Evolutionary conservation across 2,113 vertebrate species (phyloP).

Genomic region (Cynocephalus volans): DNA sequence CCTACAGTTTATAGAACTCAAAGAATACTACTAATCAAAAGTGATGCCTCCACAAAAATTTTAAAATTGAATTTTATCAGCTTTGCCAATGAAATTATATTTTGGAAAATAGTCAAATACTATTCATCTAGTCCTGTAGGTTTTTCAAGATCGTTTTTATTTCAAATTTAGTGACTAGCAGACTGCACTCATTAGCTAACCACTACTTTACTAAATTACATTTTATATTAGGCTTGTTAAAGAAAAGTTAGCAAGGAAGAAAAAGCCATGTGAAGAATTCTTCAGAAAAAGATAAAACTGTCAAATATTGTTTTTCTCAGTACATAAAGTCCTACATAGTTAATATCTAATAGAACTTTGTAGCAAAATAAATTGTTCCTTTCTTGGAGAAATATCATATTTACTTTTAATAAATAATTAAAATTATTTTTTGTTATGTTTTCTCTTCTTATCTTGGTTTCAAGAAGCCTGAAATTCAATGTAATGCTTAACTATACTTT

Average conservation of each 20-base stretch:
- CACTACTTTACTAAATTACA: neutral
- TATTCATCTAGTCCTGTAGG: neutral
- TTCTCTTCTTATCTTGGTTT: neutral
- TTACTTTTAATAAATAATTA: neutral
- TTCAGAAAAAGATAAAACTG: neutral
- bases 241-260: neutral
- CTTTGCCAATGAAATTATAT: neutral
- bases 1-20: neutral
- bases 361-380: neutral
- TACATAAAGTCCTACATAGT: neutral
- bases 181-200: neutral
- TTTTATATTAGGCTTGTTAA: neutral
- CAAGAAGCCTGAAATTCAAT: neutral
- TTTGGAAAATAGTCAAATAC: conserved; percentile 16
- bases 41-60: neutral
- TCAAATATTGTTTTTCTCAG: neutral
- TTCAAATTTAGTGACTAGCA: neutral
- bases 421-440: neutral
- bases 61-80: neutral
- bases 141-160: conserved; percentile 26
- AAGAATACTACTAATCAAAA: conserved; percentile 12
- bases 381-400: neutral
- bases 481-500: neutral
- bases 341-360: neutral
- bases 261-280: neutral